Conservation (phyloP, 2,888 invertebrate genomes). For the Leistus spinibarbis region DNA sequence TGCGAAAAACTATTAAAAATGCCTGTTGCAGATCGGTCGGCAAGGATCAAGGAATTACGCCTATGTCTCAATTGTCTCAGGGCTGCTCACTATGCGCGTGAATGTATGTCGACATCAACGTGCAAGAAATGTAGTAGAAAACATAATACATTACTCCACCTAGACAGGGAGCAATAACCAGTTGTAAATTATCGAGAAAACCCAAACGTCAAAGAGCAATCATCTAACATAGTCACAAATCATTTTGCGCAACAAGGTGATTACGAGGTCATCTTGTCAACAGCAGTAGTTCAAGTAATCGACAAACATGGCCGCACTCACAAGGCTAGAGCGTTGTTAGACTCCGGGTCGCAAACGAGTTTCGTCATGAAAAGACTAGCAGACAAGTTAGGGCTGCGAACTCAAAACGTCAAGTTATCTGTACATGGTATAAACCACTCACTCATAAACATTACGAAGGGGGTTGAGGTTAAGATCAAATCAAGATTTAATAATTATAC, state of each 20-base stretch:
- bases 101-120: background rate
- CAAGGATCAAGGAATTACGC: background rate
- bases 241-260: background rate
- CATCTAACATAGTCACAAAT: background rate
- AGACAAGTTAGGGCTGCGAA: background rate
- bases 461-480: slow-evolving; percentile 11
- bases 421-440: background rate
- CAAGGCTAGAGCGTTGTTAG: background rate
- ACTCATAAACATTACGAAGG: background rate
- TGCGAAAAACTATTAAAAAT: background rate
- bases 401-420: background rate
- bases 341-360: slow-evolving; percentile 3
- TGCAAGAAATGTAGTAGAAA: background rate
- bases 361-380: background rate
- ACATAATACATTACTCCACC: background rate
- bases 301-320: background rate
- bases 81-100: background rate
- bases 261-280: background rate
- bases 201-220: background rate
- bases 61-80: background rate
- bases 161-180: background rate
- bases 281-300: background rate
- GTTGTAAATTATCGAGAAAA: background rate
- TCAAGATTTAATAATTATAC: slow-evolving; percentile 38
- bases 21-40: background rate